Evolutionary conservation across 2,113 vertebrate species (phyloP), one percentile per base, ranked within the genome.

Genomic region (Scomber japonicus): DNA sequence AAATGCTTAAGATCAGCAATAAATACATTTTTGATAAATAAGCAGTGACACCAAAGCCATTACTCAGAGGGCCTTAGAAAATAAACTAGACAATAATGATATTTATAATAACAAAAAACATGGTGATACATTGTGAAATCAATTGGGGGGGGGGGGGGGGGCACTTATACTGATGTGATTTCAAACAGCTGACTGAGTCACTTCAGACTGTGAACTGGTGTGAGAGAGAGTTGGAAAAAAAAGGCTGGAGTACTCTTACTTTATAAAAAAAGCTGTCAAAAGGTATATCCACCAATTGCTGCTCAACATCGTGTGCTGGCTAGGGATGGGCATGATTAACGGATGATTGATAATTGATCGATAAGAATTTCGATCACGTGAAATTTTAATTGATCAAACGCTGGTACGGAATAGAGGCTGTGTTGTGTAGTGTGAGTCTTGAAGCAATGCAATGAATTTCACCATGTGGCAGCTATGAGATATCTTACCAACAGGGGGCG

Each of bases 21-120:
- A 97, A 97, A 97, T 97, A 97, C 92, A 95, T 96, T 96, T 27
- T 96, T 97, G 96, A 97, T 97, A 97, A 97, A 97, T 97, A 97
- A 97, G 96, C 96, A 96, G 94, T 97, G 96, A 97, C 95, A 96
- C 95, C 96, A 95, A 96, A 96, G 94, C 93, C 91, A 86, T 93
- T 93, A 90, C 93, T 91, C 54, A 94, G 92, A 94, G 95, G 94
- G 95, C 57, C 53, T 35, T 70, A 3, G 51, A 31, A 64, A 60
- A 64, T 51, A 75, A 60, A 51, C 56, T 24, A n/a, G 21, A 69
- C 57, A 74, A 56, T 45, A 66, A 66, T 21, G 14, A 46, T 27
- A 14, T 73, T 44, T 5, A 70, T 63, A 13, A 67, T 44, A 68
- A 61, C 30, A 24, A 64, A 11, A 19, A 46, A 19, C 10, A 51